Base-by-base conservation (phyloP, 2,113 vertebrate species). In the Aix galericulata region DNA sequence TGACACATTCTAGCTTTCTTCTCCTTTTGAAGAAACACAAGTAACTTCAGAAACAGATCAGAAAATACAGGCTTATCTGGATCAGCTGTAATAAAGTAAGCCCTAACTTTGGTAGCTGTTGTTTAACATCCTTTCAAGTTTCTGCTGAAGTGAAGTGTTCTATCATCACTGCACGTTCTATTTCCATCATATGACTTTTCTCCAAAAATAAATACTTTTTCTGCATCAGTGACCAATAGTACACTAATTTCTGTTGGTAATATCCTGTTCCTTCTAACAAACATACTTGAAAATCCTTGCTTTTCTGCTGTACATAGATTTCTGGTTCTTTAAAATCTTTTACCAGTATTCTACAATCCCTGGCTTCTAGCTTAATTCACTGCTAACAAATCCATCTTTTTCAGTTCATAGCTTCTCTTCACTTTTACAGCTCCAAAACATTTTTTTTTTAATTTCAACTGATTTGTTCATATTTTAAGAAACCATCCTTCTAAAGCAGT, bases 391-490 rank as follows among this genome's bases (percentile, higher is more conserved):
- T 59, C 44, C 85, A 86, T 92, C 73, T 82, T 94, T 86, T 93
- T 84, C 74, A 78, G n/a, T 66, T 95, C 81, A 62, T 18, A 89
- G 52, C 62, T 29, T 60, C 64, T 91, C 73, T 8, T 93, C 63
- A 66, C 64, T 93, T 88, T 29, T 69, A 71, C 92, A 91, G 50
- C 36, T 89, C 36, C 53, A 6, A 58, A 5, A 55, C 52, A 29
- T 66, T 53, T 34, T 40, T 9, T 40, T 9, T 42, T 62, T 18
- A 53, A 75, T 76, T 88, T 93, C 55, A 80, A 44, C 55, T 8
- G 2, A 31, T 79, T 85, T 95, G 76, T 36, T 93, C 48, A 5
- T 88, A 91, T 93, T 90, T 95, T 80, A 96, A 87, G 84, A 94
- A 84, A 55, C 80, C 69, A 62, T 84, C 55, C 36, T 82, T 88